Conservation (phyloP, 2,797 vertebrate genomes). For the Tympanoctomys barrerae region DNA sequence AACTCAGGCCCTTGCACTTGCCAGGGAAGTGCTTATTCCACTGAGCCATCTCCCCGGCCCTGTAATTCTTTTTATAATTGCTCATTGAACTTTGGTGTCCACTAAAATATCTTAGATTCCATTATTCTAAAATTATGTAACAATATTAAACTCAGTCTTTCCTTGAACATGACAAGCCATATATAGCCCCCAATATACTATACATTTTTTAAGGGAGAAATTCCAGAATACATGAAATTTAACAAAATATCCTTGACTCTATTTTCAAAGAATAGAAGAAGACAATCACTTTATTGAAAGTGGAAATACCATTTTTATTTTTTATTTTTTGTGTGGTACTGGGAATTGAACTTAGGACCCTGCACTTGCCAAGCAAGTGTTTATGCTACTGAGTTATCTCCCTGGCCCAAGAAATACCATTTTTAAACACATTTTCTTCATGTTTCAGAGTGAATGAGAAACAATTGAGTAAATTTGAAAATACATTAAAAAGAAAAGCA, state of each 20-base stretch:
- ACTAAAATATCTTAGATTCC: conserved; percentile 62
- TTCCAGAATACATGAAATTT: not conserved
- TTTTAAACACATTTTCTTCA: not conserved
- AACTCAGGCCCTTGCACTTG: too few relatives aligned
- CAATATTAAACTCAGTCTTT: conserved; percentile 41
- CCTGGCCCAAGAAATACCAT: too few relatives aligned
- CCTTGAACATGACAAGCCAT: not conserved
- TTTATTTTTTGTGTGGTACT: too few relatives aligned
- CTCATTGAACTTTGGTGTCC: conserved; percentile 64
- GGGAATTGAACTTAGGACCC: too few relatives aligned
- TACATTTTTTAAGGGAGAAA: not conserved
- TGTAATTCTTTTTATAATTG: conserved; percentile 64
- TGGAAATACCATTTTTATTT: not conserved
- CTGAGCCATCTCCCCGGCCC: too few relatives aligned
- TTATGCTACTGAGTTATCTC: too few relatives aligned
- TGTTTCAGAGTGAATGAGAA: not conserved
- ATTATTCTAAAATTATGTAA: conserved; percentile 68
- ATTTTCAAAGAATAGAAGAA: conserved; percentile 38
- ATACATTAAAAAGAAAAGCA: not conserved
- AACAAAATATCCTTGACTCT: not conserved
- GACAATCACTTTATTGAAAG: not conserved
- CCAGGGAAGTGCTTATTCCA: too few relatives aligned
- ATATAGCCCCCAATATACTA: not conserved
- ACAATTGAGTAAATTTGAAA: conserved; percentile 23
- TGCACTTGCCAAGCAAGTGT: too few relatives aligned